Conservation (phyloP, 1,140 invertebrate genomes). For the Drosophila yakuba region DNA sequence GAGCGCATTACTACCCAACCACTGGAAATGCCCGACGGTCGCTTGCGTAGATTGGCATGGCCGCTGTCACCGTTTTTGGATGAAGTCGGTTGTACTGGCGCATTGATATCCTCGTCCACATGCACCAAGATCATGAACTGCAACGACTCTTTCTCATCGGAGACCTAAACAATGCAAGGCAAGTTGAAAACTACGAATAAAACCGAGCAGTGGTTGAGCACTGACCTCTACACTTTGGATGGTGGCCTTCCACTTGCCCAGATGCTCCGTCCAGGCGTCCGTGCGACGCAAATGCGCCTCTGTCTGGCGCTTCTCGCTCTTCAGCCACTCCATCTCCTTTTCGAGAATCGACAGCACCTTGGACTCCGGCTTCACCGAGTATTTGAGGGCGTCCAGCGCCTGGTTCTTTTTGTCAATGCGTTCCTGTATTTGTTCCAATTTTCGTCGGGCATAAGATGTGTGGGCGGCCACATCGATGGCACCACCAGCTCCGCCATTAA, state of each 20-base stretch:
- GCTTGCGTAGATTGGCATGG: conserved; percentile 64
- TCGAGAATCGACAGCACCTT: conserved; percentile 91
- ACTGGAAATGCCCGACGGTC: conserved; percentile 89
- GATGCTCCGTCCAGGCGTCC: conserved; percentile 94
- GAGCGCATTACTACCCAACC: conserved; percentile 94
- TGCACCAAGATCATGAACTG: conserved; percentile 94
- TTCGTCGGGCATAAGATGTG: conserved; percentile 92
- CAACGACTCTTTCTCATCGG: conserved; percentile 91
- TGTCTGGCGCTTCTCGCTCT: conserved; percentile 90
- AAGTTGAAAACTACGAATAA: neutral
- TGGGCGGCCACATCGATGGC: conserved; percentile 90
- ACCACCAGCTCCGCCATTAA: conserved; percentile 71
- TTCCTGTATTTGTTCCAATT: conserved; percentile 92
- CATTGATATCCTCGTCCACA: conserved; percentile 87
- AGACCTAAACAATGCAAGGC: conserved; percentile 85
- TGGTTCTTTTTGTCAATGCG: conserved; percentile 91
- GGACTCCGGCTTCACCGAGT: conserved; percentile 91
- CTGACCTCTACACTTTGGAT: conserved; percentile 92
- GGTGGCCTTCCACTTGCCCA: conserved; percentile 93
- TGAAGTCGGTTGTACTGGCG: conserved; percentile 42
- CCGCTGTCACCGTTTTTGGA: conserved; percentile 51
- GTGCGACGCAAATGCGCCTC: conserved; percentile 94
- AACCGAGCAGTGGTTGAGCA: neutral
- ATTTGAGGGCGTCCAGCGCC: conserved; percentile 91
- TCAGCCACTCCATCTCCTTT: conserved; percentile 92